Base-by-base conservation (phyloP, 2,113 vertebrate species). In the Poicephalus gulielmi region DNA sequence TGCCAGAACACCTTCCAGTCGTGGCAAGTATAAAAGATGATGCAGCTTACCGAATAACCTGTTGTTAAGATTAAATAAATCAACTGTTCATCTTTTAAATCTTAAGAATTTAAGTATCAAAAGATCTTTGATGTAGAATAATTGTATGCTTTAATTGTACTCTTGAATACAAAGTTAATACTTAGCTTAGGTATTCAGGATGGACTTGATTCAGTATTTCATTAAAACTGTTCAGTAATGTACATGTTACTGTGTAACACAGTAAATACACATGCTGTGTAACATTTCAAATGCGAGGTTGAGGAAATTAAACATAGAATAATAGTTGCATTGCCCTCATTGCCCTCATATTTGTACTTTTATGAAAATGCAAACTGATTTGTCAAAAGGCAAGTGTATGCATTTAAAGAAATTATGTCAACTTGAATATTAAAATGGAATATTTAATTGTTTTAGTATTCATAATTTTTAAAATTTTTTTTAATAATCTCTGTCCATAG, bases 1-100 rank as follows among this genome's bases (percentile, higher is more conserved):
- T 7, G 97, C 98, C 88, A 99, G 98, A 95, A 99, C 99, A 0
- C 98, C 99, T 84, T 99, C 99, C 50, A 99, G 99, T 98, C 98
- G 99, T 97, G 99, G 99, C 99, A 96, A 94, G 98, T 92, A 96
- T 55, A 88, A 75, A 35, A 74, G 12, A 79, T 68, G 11, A 33
- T 47, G 24, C 17, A 83, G 33, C 50, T 19, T 28, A 90, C 30
- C 17, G 47, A 83, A 52, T 74, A 88, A 31, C 31, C 6, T 64
- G 9, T 60, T 64, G 20, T 78, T 49, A 53, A 83, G n/a, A 27
- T 77, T 78, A 23, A 50, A 62, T 74, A 46, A 41, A 49, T 62
- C 44, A 59, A 22, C 22, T 62, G 17, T 44, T 86, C 1, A 2
- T 63, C 22, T 83, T 86, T 74, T 50, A 47, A 47, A 31, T 41